Conservation (phyloP, 2,797 vertebrate genomes). For the Lepilemur septentrionalis region DNA sequence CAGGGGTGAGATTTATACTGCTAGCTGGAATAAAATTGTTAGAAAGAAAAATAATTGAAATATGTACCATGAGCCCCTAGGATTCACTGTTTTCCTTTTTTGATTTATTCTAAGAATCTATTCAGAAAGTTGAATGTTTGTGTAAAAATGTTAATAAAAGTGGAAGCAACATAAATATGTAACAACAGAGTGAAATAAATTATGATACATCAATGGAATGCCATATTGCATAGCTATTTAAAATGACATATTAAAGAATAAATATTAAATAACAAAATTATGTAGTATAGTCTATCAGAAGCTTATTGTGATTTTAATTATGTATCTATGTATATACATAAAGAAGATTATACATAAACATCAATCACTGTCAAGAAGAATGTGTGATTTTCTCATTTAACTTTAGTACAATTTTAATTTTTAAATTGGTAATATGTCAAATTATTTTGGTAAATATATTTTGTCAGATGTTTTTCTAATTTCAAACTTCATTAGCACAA, state of each 20-base stretch:
- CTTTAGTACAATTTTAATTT: not conserved
- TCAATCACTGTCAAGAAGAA: not conserved
- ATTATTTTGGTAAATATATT: not conserved
- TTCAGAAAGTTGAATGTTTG: slow-evolving; percentile 25
- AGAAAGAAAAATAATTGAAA: not conserved
- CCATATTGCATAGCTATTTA: not conserved
- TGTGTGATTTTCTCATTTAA: not conserved
- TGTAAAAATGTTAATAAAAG: slow-evolving; percentile 4
- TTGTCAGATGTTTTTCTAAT: not conserved
- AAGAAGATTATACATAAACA: not conserved
- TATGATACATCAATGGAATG: not conserved
- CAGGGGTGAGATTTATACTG: not conserved
- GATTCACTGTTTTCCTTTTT: not conserved
- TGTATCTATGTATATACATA: not conserved
- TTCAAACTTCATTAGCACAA: not conserved
- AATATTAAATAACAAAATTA: slow-evolving; percentile 10
- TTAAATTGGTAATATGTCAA: not conserved
- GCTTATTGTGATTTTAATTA: not conserved
- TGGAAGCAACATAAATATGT: not conserved
- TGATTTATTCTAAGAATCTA: not conserved
- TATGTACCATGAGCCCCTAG: not conserved
- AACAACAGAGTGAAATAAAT: not conserved
- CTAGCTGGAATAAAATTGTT: not conserved
- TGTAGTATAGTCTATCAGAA: not conserved
- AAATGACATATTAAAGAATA: not conserved